Conservation (phyloP, 2,797 vertebrate genomes). For the Paedocypris micromegethes region DNA sequence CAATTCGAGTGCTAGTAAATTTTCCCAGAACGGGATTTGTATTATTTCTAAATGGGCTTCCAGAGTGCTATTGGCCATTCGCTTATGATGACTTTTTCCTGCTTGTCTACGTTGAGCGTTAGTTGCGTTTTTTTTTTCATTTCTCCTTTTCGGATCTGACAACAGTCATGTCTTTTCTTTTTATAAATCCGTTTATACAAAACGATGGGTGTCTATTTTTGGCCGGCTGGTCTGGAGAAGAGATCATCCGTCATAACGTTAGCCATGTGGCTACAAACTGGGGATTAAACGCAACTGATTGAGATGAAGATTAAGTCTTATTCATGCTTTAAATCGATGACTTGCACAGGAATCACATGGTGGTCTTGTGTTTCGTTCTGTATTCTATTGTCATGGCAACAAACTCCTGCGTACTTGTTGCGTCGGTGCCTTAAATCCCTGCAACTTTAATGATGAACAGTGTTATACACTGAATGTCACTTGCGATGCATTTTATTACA, state of each 20-base stretch:
- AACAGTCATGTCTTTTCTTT: slow-evolving; percentile 12
- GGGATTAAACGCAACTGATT: slow-evolving; percentile 63
- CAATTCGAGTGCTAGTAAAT: background rate
- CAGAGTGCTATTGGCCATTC: slow-evolving; percentile 15
- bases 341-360: slow-evolving; percentile 36
- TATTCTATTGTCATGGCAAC: slow-evolving; percentile 8
- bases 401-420: slow-evolving; percentile 7
- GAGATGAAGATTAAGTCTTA: slow-evolving; percentile 63
- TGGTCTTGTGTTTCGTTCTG: slow-evolving; percentile 10
- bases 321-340: slow-evolving; percentile 66
- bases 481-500: slow-evolving; percentile 40
- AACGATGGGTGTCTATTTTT: slow-evolving; percentile 24
- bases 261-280: slow-evolving; percentile 11
- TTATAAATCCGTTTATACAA: slow-evolving; percentile 11
- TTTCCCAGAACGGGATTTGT: too few relatives aligned
- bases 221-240: slow-evolving; percentile 13
- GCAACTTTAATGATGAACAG: slow-evolving; percentile 32
- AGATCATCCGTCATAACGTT: slow-evolving; percentile 33
- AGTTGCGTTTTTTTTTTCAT: background rate
- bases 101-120: background rate
- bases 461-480: slow-evolving; percentile 23
- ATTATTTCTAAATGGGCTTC: slow-evolving; percentile 18
- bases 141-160: background rate
- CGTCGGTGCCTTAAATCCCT: slow-evolving; percentile 56
- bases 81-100: slow-evolving; percentile 1